Evolutionary conservation across 2,113 vertebrate species (phyloP).

Genomic region (Phalacrocorax aristotelis): DNA sequence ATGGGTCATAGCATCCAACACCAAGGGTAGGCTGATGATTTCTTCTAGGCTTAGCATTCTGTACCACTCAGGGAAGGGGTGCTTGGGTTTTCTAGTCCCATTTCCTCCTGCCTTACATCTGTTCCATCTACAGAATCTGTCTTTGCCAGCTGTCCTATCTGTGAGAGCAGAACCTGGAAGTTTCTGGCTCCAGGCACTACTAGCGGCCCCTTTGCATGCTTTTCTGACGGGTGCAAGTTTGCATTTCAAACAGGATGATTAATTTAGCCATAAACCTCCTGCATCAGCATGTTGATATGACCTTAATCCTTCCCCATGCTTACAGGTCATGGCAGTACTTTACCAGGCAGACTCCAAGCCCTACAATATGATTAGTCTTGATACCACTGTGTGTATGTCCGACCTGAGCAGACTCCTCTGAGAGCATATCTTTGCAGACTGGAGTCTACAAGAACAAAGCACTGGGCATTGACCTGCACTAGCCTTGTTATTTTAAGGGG

Average conservation of each 20-base stretch:
- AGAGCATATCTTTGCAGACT: background rate
- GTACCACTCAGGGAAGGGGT: background rate
- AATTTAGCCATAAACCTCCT: background rate
- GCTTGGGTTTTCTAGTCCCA: background rate
- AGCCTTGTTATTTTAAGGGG: background rate
- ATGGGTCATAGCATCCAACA: background rate
- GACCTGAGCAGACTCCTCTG: background rate
- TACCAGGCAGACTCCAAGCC: background rate
- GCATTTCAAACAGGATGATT: background rate
- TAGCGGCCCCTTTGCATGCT: background rate
- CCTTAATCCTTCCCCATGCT: constrained; percentile 9
- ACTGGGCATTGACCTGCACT: background rate
- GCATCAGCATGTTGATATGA: background rate
- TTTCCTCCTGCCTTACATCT: background rate
- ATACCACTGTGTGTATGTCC: background rate
- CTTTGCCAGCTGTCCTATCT: background rate
- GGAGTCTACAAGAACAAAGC: background rate
- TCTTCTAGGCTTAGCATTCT: background rate
- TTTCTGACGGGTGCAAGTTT: background rate
- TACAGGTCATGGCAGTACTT: background rate
- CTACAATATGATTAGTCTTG: background rate
- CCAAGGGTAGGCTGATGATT: background rate
- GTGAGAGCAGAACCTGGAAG: background rate
- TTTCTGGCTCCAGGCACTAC: background rate
- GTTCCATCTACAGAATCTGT: background rate